A percentile compares a stretch with the other conserved stretches of the same genome.
phyloP scores from a whole-genome alignment of 2,888 invertebrate genomes.

The Tineola bisselliella region DNA sequence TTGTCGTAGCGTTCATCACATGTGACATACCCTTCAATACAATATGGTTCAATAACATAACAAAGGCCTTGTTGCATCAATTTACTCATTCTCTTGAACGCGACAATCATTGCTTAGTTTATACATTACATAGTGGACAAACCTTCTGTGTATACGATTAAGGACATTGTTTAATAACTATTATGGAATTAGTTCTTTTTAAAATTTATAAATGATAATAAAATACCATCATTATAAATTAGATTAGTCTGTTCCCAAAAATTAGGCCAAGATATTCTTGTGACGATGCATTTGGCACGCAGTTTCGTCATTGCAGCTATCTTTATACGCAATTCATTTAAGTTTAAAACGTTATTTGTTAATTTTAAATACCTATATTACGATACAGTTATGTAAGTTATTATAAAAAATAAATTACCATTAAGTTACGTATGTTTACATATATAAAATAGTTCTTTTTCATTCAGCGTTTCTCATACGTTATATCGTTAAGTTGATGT shows the following conservation, averaged over 20 bases:
- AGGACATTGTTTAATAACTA: no score
- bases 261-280: conserved; percentile 12
- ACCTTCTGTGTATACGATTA: neutral
- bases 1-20: neutral
- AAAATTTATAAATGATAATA: neutral
- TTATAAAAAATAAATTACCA: neutral
- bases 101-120: neutral
- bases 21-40: neutral
- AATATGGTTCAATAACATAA: neutral
- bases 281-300: conserved; percentile 1
- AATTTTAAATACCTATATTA: neutral
- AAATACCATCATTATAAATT: neutral
- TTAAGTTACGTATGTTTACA: neutral
- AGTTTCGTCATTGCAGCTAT: neutral
- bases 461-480: neutral
- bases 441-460: neutral
- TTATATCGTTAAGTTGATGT: neutral
- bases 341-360: neutral
- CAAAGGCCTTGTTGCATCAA: neutral
- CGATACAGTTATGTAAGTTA: neutral
- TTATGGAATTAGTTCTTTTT: neutral
- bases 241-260: neutral
- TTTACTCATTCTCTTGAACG: neutral
- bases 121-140: no score
- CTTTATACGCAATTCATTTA: neutral